Conservation (phyloP, 2,113 vertebrate species). For the Microcebus griseorufus region DNA sequence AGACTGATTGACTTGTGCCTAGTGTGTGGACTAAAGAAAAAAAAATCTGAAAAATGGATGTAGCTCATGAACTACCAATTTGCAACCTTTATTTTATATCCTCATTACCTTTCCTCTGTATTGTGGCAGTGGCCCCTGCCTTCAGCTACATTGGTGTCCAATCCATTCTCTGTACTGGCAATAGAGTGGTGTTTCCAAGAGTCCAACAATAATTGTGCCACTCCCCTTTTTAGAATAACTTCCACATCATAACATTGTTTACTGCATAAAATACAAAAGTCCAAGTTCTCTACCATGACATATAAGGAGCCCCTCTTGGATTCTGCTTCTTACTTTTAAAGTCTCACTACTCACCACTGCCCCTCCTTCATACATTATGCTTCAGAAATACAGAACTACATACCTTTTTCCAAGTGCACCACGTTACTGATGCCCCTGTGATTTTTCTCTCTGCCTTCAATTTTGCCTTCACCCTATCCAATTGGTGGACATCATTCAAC, state of each 20-base stretch:
- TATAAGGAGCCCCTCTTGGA: background rate
- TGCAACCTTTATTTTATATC: background rate
- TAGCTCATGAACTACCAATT: background rate
- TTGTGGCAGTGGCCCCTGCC: background rate
- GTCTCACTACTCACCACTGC: background rate
- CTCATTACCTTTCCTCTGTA: background rate
- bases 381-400: background rate
- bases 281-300: background rate
- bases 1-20: background rate
- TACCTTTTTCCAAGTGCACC: background rate
- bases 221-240: background rate
- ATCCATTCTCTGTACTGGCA: background rate
- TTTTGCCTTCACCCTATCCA: background rate
- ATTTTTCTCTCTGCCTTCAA: background rate
- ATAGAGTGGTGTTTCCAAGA: background rate
- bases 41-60: background rate
- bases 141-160: background rate
- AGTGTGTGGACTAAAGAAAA: background rate
- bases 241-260: background rate
- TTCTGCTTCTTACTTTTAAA: background rate
- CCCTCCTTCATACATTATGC: background rate
- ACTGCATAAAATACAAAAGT: background rate
- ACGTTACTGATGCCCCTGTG: background rate
- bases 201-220: background rate
- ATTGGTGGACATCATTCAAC: background rate